These are phyloP conservation scores for Forbesichthys agassizii DNA, from an alignment of 2,113 vertebrate genomes.

Conservation along the genomic window DNA sequence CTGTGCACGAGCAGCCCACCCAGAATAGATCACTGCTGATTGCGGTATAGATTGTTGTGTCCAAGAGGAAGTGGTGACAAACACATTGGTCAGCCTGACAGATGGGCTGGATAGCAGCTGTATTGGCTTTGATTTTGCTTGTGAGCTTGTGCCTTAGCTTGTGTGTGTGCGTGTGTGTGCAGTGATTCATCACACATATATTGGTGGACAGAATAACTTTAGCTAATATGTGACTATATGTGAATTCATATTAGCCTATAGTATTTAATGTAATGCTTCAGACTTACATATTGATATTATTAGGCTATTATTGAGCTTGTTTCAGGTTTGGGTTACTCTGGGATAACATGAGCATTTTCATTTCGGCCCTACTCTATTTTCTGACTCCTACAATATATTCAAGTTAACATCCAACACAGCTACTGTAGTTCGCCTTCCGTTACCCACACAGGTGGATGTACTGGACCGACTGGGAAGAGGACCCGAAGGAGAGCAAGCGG, in stretches of 20 bases:
- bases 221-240: no score
- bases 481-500: slow-evolving; percentile 95
- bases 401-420: no score
- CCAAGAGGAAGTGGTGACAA: slow-evolving; percentile 25
- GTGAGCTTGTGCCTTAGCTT: no score
- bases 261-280: no score
- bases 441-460: slow-evolving; percentile 90
- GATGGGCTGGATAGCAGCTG: slow-evolving; percentile 13
- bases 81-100: slow-evolving; percentile 16
- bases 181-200: no score
- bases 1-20: neutral
- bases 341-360: no score
- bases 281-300: no score
- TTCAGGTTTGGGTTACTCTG: no score
- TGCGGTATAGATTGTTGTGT: neutral
- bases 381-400: neutral
- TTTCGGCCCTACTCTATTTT: neutral
- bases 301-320: no score
- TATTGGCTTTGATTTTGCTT: neutral
- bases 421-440: neutral
- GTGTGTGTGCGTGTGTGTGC: neutral
- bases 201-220: no score
- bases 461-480: slow-evolving; percentile 99
- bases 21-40: slow-evolving; percentile 24
- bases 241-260: no score